Evolutionary conservation across 2,113 vertebrate genomes (phyloP), one percentile per base, ranked within the genome.

Genomic region (Stomatorhinus ivindoensis): DNA sequence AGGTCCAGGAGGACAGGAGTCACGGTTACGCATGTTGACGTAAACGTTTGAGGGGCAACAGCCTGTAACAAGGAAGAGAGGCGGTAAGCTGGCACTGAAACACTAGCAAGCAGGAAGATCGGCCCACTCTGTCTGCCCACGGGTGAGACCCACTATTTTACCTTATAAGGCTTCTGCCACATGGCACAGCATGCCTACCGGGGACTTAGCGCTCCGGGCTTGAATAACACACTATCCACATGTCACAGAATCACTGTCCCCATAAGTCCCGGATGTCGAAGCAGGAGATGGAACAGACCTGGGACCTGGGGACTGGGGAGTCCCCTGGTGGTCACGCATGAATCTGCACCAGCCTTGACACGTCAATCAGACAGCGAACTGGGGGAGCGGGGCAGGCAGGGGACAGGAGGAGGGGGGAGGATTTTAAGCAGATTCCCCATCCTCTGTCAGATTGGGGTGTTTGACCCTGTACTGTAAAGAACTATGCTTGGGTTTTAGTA

Each of bases 191-290:
- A 85, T 19, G 82, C 9, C 21, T 69, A 27, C 31, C 31, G 61
- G 61, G 31, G 61, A 69, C 61, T 69, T 69, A 69, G 61, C 3
- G 10, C 61, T 69, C n/a, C 11, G 10, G 61, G 61, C 61, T 69
- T 11, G n/a, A 69, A 69, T 69, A 69, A 13, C n/a, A 13, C 61
- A 69, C 61, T 27, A 31, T 31, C 61, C 61, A 69, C 61, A 69
- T 88, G 88, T 82, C 88, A 80, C 69, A 51, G 48, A 88, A 53
- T 82, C 6, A 13, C 27, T 47, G 24, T 88, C 65, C 27, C 65
- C 27, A 88, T 69, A 42, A 80, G 35, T 88, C 47, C 88, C 73
- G 27, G 35, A 31, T 42, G 31, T 65, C 48, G 31, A 35, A 46
- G 39, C 21, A 39, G 69, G 69, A 73, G 47, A 51, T 31, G 69